Evolutionary conservation across 37 sponge, comb jelly and placozoan genomes (phyloP), one percentile per base, ranked within the genome.

Genomic region (Ephydatia muelleri): DNA sequence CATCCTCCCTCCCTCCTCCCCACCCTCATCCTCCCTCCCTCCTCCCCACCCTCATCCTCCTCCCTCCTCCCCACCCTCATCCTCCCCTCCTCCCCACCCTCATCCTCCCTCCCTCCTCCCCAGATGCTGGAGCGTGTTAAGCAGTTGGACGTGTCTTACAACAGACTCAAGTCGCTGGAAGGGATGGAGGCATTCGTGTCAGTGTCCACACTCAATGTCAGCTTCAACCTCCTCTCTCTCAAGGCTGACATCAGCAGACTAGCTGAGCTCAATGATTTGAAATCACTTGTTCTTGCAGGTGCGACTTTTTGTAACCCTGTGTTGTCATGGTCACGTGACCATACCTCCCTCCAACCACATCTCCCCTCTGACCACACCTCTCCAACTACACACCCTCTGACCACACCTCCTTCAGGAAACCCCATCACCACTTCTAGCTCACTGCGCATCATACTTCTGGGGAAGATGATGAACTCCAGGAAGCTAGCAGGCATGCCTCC

Each of bases 41-140:
- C 66, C 21, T 21, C 14, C 19, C 19, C 66, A 65, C 14, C 66
- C 14, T 21, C 14, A 65, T 21, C 14, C 66, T 22, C 14, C 66
- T 65, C 66, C 19, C 66, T 21, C 66, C 19, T 22, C 14, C 14
- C 66, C 14, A 21, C 21, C 66, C 14, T 14, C 14, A 21, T 65
- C 14, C 19, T 21, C 66, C 48, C 77, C n/a, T 27, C 77, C 11
- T 49, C 77, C 48, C 37, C 80, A n/a, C n/a, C n/a, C n/a, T n/a
- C n/a, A n/a, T n/a, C n/a, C n/a, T n/a, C n/a, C n/a, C n/a, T 19
- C 22, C 70, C 37, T 2, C 28, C 49, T 35, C 22, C 30, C 2
- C 82, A 92, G 92, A 83, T 88, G 25, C 49, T 92, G 82, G 93
- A 92, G 75, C 48, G 73, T 8, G 66, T 92, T 36, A 70, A 67